A percentile compares a stretch with the other conserved stretches of the same genome.
These are phyloP conservation scores for Omphaloscelis lunosa DNA, from an alignment of 2,888 invertebrate genomes.

Conservation along the genomic window DNA sequence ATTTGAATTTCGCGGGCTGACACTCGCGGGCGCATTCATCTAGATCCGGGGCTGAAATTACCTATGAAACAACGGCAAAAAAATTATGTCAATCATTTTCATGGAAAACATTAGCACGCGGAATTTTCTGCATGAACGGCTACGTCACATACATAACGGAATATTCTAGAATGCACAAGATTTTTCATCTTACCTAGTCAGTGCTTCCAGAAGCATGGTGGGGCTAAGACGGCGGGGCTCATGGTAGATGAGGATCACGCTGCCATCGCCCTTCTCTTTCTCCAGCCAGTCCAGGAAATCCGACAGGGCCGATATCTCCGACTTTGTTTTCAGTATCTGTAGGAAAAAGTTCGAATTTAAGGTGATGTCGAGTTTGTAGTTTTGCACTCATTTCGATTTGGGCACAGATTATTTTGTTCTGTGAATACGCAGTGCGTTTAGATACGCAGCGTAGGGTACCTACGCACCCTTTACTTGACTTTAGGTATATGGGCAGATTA, in stretches of 20 bases:
- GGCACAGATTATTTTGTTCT: too few species aligned
- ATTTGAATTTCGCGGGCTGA: too few species aligned
- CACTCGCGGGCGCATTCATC: too few species aligned
- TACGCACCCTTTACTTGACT: neutral
- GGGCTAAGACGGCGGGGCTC: conserved; percentile 92
- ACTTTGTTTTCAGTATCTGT: conserved; percentile 92
- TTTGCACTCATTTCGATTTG: neutral
- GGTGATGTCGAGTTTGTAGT: neutral
- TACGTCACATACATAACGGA: neutral
- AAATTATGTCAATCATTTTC: neutral
- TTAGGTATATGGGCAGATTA: neutral
- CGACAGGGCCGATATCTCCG: conserved; percentile 92
- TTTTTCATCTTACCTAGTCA: conserved; percentile 81
- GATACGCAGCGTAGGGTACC: too few species aligned
- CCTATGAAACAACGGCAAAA: neutral
- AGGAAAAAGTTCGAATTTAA: conserved; percentile 26
- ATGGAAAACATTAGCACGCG: neutral
- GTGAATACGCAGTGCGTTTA: too few species aligned
- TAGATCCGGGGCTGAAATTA: too few species aligned
- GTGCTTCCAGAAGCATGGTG: conserved; percentile 91
- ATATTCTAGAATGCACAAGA: neutral
- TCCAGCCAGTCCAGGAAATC: conserved; percentile 92
- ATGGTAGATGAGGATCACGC: conserved; percentile 92
- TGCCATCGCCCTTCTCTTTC: conserved; percentile 90
- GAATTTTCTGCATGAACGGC: neutral